Evolutionary conservation across 1,140 invertebrate species (phyloP).

Genomic region (Spodoptera frugiperda): DNA sequence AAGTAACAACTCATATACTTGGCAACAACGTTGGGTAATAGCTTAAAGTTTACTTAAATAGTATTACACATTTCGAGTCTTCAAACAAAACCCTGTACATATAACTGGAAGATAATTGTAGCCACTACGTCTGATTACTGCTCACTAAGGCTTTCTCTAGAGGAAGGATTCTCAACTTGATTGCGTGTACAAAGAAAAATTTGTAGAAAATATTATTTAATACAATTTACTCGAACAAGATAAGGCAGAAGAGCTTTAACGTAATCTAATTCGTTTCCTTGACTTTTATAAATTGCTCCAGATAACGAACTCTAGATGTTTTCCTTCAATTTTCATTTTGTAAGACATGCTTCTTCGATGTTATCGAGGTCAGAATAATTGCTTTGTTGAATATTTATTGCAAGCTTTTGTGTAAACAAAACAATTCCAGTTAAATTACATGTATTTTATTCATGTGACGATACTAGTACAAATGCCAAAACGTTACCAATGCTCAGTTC

Average conservation of each 20-base stretch:
- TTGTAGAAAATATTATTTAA: slow-evolving; percentile 25
- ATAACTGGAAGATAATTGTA: neutral
- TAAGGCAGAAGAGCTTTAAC: slow-evolving; percentile 8
- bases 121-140: neutral
- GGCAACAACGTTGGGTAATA: no score
- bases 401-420: no score
- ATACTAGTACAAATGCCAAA: no score
- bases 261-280: slow-evolving; percentile 30
- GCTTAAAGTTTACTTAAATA: no score
- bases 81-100: no score
- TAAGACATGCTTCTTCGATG: slow-evolving; percentile 10
- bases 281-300: slow-evolving; percentile 30
- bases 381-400: neutral
- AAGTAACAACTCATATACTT: no score
- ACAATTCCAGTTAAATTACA: no score
- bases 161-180: neutral
- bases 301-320: slow-evolving; percentile 15
- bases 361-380: slow-evolving; percentile 13
- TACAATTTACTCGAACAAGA: slow-evolving; percentile 10
- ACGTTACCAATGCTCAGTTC: no score
- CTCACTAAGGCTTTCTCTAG: neutral
- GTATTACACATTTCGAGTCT: no score
- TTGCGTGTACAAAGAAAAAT: slow-evolving; percentile 12
- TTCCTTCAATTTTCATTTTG: slow-evolving; percentile 29
- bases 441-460: no score